Evolutionary conservation across 2,888 invertebrate genomes (phyloP), one percentile per base, ranked within the genome.

Genomic region (Nomada lathburiana): DNA sequence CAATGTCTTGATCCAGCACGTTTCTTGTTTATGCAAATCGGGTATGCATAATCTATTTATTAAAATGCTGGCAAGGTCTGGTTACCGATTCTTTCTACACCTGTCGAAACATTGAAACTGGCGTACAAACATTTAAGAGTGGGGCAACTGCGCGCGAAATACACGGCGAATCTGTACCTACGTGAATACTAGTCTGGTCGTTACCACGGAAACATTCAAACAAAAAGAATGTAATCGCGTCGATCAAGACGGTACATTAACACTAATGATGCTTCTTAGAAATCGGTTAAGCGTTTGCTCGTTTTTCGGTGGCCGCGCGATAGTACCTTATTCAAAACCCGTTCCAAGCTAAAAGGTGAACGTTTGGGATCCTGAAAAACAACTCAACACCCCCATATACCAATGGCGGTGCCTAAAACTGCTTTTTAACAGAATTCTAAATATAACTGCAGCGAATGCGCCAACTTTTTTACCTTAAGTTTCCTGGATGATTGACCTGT

Each of bases 401-500:
- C 0, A 29, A 20, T 20, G 13, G 9, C 16, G 5, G 4, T 36
- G 50, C 50, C 4, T 57, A 55, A 80, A 70, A 50, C 20, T 60
- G 16, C 16, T 11, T 69, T 52, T 78, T 29, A 73, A 64, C n/a
- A 11, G 52, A 1, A 16, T 20, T 75, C 57, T 53, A 59, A 73
- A 76, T 67, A 71, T 64, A 63, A 26, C 18, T 7, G 7, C 9
- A 20, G 11, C 29, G 55, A 62, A 18, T 26, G 18, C 4, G 50
- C 13, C 18, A 20, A 29, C n/a, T 29, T 63, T 42, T 42, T 53
- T 42, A n/a, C n/a, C 36, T 36, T 47, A 9, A 3, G 23, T 72
- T 72, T 69, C 60, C 47, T 52, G 52, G 83, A 87, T 82, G 73
- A 78, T 84, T 86, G 88, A 88, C 86, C 87, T 68, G 36, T 20